A percentile compares a stretch with the other conserved stretches of the same genome.
phyloP scores from a whole-genome alignment of 2,797 vertebrate species.

The Rhynchotus rufescens region DNA sequence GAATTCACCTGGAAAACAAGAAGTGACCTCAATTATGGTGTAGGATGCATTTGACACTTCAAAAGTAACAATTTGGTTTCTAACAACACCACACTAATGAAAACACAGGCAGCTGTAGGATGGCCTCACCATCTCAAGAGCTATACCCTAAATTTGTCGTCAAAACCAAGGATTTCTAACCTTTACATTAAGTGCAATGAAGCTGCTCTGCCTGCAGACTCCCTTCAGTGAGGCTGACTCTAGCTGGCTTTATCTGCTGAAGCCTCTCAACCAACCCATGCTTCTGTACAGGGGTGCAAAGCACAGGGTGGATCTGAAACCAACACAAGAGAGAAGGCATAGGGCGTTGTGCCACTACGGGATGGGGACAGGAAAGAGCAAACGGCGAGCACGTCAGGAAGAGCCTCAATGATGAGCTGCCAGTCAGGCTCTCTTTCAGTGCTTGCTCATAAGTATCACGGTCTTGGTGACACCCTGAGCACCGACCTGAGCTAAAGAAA shows the following conservation, averaged over 20 bases:
- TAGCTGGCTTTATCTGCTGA: neutral
- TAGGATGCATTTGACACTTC: neutral
- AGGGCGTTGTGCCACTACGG: too few relatives aligned
- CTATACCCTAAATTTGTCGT: neutral
- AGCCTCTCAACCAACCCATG: neutral
- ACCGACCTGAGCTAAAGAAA: neutral
- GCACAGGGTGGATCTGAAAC: too few relatives aligned
- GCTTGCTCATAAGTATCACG: neutral
- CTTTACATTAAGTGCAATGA: neutral
- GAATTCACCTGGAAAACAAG: conserved; percentile 81
- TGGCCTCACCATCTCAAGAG: neutral
- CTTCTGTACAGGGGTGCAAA: neutral
- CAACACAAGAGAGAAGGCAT: neutral
- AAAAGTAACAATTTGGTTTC: neutral
- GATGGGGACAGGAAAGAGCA: neutral
- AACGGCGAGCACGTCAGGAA: neutral
- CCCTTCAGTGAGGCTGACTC: accelerated
- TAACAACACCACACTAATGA: neutral
- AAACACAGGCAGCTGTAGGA: neutral
- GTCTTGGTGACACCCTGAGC: neutral
- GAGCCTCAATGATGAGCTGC: neutral
- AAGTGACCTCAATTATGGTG: accelerated
- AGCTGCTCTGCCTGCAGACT: neutral
- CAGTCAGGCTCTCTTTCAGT: neutral
- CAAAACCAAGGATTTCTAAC: neutral